Evolutionary conservation across 2,888 invertebrate genomes (phyloP).

Genomic region (Tubulanus polymorphus): DNA sequence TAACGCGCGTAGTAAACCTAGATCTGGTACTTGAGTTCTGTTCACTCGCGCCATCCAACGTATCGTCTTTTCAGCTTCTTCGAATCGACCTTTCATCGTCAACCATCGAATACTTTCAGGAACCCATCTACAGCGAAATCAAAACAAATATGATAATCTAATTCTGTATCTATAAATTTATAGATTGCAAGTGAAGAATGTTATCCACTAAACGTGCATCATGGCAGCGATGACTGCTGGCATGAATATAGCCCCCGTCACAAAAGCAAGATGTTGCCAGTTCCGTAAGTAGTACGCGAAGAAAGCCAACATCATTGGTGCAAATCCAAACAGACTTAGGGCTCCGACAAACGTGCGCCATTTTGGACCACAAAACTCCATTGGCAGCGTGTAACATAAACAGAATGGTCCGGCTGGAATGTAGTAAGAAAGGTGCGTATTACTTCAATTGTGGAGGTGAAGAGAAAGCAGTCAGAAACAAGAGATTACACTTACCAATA

Average conservation of each 20-base stretch:
- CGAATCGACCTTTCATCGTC: slow-evolving; percentile 32
- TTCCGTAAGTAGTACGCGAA: not conserved
- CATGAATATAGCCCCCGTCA: not conserved
- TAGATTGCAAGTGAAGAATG: no score
- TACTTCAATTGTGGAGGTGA: no score
- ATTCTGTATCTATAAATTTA: no score
- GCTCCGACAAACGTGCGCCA: not conserved
- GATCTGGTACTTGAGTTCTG: slow-evolving; percentile 34
- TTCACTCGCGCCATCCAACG: slow-evolving; percentile 37
- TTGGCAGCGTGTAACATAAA: not conserved
- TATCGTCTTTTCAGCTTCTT: slow-evolving; percentile 37
- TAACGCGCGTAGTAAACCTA: slow-evolving; percentile 24
- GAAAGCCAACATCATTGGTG: not conserved
- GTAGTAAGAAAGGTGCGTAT: no score
- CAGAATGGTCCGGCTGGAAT: not conserved
- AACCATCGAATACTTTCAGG: slow-evolving; percentile 49
- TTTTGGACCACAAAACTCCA: slow-evolving; percentile 1
- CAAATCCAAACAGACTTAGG: not conserved
- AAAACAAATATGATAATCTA: no score
- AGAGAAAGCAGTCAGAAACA: no score
- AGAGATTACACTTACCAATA: slow-evolving; percentile 34
- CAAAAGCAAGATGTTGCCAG: not conserved
- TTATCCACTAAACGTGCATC: not conserved
- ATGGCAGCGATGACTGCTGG: not conserved
- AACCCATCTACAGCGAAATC: slow-evolving; percentile 41